These are phyloP conservation scores for Machimus atricapillus DNA, from an alignment of 2,888 invertebrate genomes.

Conservation along the genomic window DNA sequence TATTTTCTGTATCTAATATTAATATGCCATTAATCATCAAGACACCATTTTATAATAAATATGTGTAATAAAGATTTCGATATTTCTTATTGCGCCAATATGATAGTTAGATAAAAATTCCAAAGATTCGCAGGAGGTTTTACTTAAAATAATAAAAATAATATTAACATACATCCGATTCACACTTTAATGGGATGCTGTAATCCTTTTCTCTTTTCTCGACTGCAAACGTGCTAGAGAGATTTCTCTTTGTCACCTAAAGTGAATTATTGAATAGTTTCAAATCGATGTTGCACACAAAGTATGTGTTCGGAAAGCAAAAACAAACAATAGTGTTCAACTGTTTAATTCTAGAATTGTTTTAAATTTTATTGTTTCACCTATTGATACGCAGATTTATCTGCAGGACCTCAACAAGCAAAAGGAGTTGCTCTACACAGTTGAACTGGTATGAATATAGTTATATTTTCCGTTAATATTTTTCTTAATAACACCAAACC, in stretches of 20 bases:
- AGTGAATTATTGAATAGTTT: not conserved
- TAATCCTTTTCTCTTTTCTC: not conserved
- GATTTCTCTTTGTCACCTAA: not conserved
- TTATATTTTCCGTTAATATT: conserved; percentile 38
- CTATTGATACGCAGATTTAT: conserved; percentile 75
- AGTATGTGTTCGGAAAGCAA: not conserved
- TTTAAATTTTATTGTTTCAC: conserved; percentile 45
- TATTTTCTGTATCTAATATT: not conserved
- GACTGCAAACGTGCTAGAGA: not conserved
- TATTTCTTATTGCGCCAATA: not conserved
- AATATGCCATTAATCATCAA: not conserved
- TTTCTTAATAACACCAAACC: not conserved
- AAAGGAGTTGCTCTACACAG: conserved; percentile 82
- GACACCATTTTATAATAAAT: not conserved
- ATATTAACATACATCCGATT: not conserved
- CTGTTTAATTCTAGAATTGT: conserved; percentile 41
- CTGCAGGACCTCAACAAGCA: conserved; percentile 90
- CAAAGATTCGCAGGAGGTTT: not conserved
- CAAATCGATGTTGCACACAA: not conserved
- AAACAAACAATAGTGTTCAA: conserved; percentile 19
- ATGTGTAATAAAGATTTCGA: not conserved
- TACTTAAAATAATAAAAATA: not conserved
- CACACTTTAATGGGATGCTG: not conserved
- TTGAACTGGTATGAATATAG: conserved; percentile 76
- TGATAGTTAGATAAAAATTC: not conserved